Conservation (phyloP, 2,888 invertebrate species). For the Artemia sp. region DNA sequence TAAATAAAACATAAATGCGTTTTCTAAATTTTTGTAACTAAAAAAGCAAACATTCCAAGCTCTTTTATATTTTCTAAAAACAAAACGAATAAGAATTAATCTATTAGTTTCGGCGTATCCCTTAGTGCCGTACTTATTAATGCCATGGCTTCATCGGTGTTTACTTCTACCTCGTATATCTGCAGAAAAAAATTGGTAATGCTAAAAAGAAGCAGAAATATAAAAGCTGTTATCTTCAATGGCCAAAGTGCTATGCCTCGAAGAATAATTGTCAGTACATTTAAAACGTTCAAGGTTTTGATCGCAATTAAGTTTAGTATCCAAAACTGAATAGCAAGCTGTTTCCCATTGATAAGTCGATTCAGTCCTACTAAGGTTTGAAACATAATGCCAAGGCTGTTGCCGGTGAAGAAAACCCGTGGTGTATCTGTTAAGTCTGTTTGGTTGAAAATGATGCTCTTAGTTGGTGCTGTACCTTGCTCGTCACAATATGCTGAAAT, state of each 20-base stretch:
- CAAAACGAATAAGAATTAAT: no score
- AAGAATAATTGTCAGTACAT: slow-evolving; percentile 7
- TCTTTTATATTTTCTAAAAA: no score
- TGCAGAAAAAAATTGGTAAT: neutral
- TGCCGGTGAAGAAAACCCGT: neutral
- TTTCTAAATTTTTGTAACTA: no score
- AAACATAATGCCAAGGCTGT: neutral
- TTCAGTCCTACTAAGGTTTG: neutral
- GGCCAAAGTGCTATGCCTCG: slow-evolving; percentile 1
- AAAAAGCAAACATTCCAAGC: no score
- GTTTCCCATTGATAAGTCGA: neutral
- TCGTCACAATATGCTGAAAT: no score
- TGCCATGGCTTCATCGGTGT: neutral
- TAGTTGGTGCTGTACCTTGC: no score
- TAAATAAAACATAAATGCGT: no score
- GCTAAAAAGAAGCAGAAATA: slow-evolving; percentile 3
- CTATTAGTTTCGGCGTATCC: no score
- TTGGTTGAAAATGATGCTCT: no score
- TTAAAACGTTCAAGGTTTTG: neutral
- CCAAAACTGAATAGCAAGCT: neutral
- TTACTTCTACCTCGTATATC: neutral
- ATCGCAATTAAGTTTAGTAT: neutral
- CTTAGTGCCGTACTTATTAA: neutral
- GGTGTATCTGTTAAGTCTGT: no score
- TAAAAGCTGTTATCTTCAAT: neutral